Evolutionary conservation across 2,113 vertebrate genomes (phyloP), one percentile per base, ranked within the genome.

Genomic region (Triplophysa tibetana): DNA sequence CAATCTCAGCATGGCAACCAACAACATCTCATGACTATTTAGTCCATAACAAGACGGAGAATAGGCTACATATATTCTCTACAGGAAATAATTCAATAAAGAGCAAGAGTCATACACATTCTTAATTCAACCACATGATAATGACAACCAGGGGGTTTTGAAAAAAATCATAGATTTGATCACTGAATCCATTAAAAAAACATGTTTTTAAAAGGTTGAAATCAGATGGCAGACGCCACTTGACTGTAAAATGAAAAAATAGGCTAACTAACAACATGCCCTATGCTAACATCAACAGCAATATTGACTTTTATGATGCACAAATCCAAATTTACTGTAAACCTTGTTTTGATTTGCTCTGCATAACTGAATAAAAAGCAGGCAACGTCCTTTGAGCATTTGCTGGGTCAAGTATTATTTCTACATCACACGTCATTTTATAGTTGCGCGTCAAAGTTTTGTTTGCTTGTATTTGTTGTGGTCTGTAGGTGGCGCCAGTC

Each of bases 11-110:
- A 6, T 52, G 16, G 3, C 50, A 24, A 61, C 54, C n/a, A 73
- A 74, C 52, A 58, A 56, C 19, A 73, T 73, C 70, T 24, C 70
- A 74, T 74, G 70, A 74, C 54, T n/a, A 74, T 16, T 60, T 60
- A 61, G 23, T 38, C 26, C 33, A 56, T 56, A 26, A 70, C 1
- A 2, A 73, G 14, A 73, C 56, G 21, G 11, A 43, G 54, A 33
- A 74, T 61, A 24, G 24, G 24, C 24, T 24, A 17, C 54, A 38
- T 56, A 8, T 38, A 33, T 73, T 60, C 58, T 23, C 54, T 17
- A 56, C 48, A 9, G 19, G 33, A 33, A 72, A 72, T 56, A 72
- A 72, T 33, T 52, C 17, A 33, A 70, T 10, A 56, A 70, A 70
- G 54, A 21, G 6, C 26, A 19, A n/a, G 19, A 70, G 16, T 5